Conservation (phyloP, 2,888 invertebrate genomes). For the Drosophila suboccidentalis region DNA sequence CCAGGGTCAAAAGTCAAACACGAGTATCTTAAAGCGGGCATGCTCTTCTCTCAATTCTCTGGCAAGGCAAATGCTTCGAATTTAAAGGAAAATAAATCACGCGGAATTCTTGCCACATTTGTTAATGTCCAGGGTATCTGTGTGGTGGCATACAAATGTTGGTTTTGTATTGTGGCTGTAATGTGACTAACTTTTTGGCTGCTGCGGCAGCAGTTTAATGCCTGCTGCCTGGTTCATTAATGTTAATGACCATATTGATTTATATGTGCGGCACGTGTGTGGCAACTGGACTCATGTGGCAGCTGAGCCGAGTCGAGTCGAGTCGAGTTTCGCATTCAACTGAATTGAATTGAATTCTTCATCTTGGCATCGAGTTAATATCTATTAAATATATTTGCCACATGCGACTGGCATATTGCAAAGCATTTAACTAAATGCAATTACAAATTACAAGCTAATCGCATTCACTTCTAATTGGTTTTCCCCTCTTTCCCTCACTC, state of each 20-base stretch:
- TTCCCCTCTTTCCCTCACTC: not conserved
- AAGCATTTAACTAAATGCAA: constrained; percentile 23
- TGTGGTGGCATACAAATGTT: not conserved
- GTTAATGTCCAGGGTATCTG: constrained; percentile 35
- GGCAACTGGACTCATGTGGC: constrained; percentile 35
- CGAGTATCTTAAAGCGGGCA: constrained; percentile 7
- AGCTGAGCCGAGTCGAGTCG: not conserved
- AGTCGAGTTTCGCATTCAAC: constrained; percentile 7
- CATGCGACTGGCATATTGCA: constrained; percentile 9
- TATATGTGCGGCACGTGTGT: constrained; percentile 59
- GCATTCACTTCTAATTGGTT: constrained; percentile 18
- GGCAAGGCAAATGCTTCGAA: not conserved
- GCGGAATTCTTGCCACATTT: not conserved
- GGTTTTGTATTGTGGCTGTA: not conserved
- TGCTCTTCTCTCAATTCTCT: not conserved
- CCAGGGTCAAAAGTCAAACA: constrained; percentile 33
- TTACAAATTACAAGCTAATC: constrained; percentile 11
- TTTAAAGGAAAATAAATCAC: not conserved
- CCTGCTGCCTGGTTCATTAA: constrained; percentile 51
- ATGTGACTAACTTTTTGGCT: constrained; percentile 36
- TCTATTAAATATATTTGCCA: constrained; percentile 1
- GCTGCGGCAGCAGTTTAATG: constrained; percentile 42
- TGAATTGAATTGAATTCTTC: constrained; percentile 30
- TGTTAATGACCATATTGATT: constrained; percentile 62
- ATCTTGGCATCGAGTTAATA: constrained; percentile 9